phyloP scores from a whole-genome alignment of 35 echinoderm and acorn worm genomes.

The Holothuria glaberrima region DNA sequence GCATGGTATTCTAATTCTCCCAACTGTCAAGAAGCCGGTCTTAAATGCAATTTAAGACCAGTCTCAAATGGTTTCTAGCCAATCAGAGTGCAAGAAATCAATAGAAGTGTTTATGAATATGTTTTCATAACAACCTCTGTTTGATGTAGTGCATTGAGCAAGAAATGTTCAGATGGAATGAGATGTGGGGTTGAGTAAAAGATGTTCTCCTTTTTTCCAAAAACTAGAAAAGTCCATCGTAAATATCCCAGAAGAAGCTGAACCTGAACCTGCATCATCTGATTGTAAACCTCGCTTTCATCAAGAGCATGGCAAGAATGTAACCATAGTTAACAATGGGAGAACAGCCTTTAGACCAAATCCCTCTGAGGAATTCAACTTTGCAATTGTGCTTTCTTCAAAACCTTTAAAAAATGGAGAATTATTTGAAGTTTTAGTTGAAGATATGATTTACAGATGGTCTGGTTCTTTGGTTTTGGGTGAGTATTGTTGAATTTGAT shows the following conservation, averaged over 20 bases:
- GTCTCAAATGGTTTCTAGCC: too few species aligned
- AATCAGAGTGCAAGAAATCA: too few species aligned
- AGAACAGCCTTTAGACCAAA: constrained; percentile 78
- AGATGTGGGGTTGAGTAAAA: too few species aligned
- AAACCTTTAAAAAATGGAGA: constrained; percentile 80
- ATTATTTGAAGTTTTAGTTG: constrained; percentile 81
- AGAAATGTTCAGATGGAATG: too few species aligned
- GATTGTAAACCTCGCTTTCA: constrained; percentile 70
- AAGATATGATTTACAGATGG: constrained; percentile 98
- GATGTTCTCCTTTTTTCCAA: background rate
- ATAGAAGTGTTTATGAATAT: too few species aligned
- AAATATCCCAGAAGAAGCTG: constrained; percentile 20
- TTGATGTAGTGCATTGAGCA: too few species aligned
- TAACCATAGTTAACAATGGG: constrained; percentile 82
- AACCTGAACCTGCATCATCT: constrained; percentile 2
- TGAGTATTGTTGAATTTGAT: background rate
- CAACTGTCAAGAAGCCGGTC: too few species aligned
- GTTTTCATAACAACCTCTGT: too few species aligned
- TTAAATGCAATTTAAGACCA: too few species aligned
- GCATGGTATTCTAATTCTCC: too few species aligned
- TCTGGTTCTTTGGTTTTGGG: constrained; percentile 95
- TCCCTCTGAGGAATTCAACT: constrained; percentile 91
- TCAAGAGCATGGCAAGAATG: constrained; percentile 80
- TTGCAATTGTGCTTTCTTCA: constrained; percentile 87
- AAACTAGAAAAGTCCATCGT: constrained; percentile 31